Evolutionary conservation across 2,888 invertebrate genomes (phyloP).

Genomic region (Trachelus troglodyta): DNA sequence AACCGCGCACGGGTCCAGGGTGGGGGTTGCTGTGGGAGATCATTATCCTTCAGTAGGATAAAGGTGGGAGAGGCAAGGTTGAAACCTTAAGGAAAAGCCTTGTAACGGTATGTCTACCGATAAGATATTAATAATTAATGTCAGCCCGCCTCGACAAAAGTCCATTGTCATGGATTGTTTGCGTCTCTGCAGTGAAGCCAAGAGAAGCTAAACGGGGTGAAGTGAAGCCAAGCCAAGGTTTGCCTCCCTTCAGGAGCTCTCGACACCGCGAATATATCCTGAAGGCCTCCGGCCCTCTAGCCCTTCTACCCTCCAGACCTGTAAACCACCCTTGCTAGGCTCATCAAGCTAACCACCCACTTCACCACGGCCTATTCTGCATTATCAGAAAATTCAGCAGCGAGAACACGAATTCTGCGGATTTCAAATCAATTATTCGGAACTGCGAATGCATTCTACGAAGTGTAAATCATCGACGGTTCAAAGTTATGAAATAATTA

Average conservation of each 20-base stretch:
- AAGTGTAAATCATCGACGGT: neutral
- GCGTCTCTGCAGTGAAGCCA: conserved; percentile 23
- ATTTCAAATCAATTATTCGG: neutral
- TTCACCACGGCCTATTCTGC: neutral
- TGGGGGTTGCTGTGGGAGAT: neutral
- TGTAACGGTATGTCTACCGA: conserved; percentile 34
- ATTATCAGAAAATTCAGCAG: neutral
- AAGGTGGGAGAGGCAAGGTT: neutral
- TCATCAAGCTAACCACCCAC: neutral
- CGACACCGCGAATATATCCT: neutral
- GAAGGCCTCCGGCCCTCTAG: neutral
- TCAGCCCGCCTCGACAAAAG: conserved; percentile 39
- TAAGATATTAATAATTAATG: conserved; percentile 46
- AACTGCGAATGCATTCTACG: neutral
- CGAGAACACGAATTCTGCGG: neutral
- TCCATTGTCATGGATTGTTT: conserved; percentile 53
- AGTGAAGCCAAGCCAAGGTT: neutral
- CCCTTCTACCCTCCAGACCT: neutral
- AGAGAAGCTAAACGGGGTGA: neutral
- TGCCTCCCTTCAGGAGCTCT: neutral
- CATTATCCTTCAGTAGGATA: neutral
- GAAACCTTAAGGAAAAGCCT: neutral
- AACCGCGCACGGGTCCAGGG: neutral
- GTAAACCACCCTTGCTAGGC: neutral
- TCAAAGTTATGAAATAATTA: neutral